Evolutionary conservation across 2,113 vertebrate species (phyloP).

Genomic region (Hassar affinis): DNA sequence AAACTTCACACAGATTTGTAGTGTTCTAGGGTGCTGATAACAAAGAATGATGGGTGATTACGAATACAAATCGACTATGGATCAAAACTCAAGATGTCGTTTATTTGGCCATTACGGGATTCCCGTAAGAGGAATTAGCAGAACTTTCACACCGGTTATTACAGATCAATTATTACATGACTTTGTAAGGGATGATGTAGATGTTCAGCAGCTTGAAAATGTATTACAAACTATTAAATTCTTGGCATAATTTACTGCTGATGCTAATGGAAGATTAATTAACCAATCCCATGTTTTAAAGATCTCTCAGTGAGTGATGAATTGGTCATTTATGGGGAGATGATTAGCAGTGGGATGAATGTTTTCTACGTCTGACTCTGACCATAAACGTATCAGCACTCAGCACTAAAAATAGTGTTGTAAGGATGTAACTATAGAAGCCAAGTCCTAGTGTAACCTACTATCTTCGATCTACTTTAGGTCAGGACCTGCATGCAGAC

Average conservation of each 20-base stretch:
- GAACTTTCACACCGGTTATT: neutral
- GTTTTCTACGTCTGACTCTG: constrained; percentile 32
- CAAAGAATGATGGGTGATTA: neutral
- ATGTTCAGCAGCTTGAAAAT: neutral
- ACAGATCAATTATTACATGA: neutral
- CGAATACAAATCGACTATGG: neutral
- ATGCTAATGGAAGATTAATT: neutral
- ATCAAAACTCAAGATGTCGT: neutral
- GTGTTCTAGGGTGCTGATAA: neutral
- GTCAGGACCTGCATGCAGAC: constrained; percentile 16
- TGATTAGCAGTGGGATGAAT: constrained; percentile 1
- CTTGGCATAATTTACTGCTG: neutral
- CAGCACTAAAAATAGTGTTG: constrained; percentile 42
- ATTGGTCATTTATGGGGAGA: neutral
- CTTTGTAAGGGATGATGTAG: neutral
- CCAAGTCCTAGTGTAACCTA: constrained; percentile 10
- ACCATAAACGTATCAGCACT: constrained; percentile 29
- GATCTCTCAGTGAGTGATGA: neutral
- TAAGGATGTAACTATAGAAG: constrained; percentile 41
- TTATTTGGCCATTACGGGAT: too few species aligned
- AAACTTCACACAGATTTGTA: neutral
- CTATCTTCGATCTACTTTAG: constrained; percentile 38
- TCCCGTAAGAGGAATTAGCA: too few species aligned
- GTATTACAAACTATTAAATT: neutral
- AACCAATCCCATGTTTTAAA: neutral